Percentiles rank a stretch among this genome's conserved stretches.
These are phyloP conservation scores for Andrena marginata DNA, from an alignment of 2,888 invertebrate genomes.

Conservation along the genomic window DNA sequence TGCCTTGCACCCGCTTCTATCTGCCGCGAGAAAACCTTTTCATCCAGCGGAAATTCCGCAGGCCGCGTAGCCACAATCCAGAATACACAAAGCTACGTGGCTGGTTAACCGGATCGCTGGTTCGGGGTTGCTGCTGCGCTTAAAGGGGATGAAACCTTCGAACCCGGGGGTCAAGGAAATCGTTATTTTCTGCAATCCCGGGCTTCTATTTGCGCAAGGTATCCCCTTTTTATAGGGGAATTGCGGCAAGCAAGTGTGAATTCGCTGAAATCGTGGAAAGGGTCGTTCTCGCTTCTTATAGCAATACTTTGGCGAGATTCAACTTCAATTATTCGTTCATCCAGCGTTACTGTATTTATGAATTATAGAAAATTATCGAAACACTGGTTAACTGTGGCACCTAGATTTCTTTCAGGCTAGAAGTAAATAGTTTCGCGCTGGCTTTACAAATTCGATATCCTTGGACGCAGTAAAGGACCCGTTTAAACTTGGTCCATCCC, in stretches of 20 bases:
- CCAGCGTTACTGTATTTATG: too few species aligned
- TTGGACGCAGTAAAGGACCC: background rate
- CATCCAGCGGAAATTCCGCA: slow-evolving; percentile 56
- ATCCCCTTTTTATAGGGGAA: background rate
- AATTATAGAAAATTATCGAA: too few species aligned
- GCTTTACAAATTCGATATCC: background rate
- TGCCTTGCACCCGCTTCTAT: slow-evolving; percentile 16
- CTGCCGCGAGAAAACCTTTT: slow-evolving; percentile 42
- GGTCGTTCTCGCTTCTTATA: background rate
- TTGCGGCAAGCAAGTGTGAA: background rate
- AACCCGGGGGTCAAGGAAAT: slow-evolving; percentile 4
- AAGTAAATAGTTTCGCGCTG: too few species aligned
- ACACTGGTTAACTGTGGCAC: too few species aligned
- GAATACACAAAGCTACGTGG: slow-evolving; percentile 59
- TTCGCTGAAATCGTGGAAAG: background rate
- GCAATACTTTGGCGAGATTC: background rate
- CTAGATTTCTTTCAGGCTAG: too few species aligned
- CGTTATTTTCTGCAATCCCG: background rate
- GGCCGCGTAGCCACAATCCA: slow-evolving; percentile 47
- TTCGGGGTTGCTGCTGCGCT: slow-evolving; percentile 25
- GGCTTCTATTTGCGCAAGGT: background rate
- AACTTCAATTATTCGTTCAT: too few species aligned
- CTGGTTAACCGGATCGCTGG: slow-evolving; percentile 51
- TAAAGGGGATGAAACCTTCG: slow-evolving; percentile 64
- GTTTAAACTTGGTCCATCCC: background rate